Evolutionary conservation across 1,140 invertebrate genomes (phyloP).

Genomic region (Lepidostoma basale): DNA sequence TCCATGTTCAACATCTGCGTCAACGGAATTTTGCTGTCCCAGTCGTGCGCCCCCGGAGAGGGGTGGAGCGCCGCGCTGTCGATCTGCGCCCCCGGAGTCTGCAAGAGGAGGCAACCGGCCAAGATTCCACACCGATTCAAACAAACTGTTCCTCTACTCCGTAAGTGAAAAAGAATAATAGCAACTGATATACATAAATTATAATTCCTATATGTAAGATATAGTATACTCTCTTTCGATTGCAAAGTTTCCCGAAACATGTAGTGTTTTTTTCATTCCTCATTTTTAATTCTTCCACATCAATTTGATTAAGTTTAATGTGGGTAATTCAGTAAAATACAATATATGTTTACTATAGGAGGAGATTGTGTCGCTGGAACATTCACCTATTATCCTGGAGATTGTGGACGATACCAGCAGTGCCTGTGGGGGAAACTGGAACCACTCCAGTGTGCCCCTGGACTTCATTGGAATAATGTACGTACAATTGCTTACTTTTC

Average conservation of each 20-base stretch:
- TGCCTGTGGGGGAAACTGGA: slow-evolving; percentile 81
- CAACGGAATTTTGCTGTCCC: slow-evolving; percentile 67
- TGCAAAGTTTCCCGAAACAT: too few species aligned
- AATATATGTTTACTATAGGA: slow-evolving; percentile 46
- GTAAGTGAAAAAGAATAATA: slow-evolving; percentile 47
- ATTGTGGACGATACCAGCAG: slow-evolving; percentile 76
- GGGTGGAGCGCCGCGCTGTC: slow-evolving; percentile 68
- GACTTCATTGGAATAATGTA: slow-evolving; percentile 75
- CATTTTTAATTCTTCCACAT: too few species aligned
- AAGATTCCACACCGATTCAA: slow-evolving; percentile 47
- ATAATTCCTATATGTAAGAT: neutral
- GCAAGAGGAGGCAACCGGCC: slow-evolving; percentile 36
- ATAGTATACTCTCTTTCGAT: too few species aligned
- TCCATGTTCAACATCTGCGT: slow-evolving; percentile 73
- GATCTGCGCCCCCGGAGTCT: slow-evolving; percentile 62
- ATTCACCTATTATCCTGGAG: slow-evolving; percentile 67
- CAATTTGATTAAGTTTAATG: too few species aligned
- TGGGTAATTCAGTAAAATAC: too few species aligned
- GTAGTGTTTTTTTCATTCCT: too few species aligned
- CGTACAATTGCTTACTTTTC: too few species aligned
- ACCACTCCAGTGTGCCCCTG: slow-evolving; percentile 72
- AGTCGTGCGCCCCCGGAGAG: slow-evolving; percentile 72
- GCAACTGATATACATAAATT: neutral
- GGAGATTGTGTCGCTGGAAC: slow-evolving; percentile 68
- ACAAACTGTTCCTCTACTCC: slow-evolving; percentile 45